Percentiles rank a stretch among this genome's conserved stretches.
Evolutionary conservation across 2,888 invertebrate species (phyloP).

Genomic region (Operophtera brumata): DNA sequence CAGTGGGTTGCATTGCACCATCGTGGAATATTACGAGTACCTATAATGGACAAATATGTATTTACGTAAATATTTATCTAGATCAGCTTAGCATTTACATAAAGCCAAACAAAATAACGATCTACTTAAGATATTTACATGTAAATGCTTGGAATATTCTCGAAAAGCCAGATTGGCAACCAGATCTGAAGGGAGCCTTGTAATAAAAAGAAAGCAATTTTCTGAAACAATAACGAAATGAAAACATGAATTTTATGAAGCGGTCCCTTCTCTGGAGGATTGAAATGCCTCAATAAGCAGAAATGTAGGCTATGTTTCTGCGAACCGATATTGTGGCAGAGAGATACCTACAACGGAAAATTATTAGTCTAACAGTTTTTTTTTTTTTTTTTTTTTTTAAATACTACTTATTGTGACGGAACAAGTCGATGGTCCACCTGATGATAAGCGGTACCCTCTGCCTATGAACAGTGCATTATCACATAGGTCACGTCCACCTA

Average conservation of each 20-base stretch:
- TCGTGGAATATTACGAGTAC: too few species aligned
- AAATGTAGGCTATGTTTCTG: conserved; percentile 9
- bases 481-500: too few species aligned
- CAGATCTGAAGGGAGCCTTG: conserved; percentile 15
- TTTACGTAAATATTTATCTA: conserved; percentile 3
- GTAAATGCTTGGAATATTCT: conserved; percentile 13
- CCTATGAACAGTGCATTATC: too few species aligned
- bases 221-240: conserved; percentile 31
- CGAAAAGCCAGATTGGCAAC: conserved; percentile 13
- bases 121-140: conserved; percentile 16
- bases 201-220: conserved; percentile 30
- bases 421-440: too few species aligned
- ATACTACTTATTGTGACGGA: too few species aligned
- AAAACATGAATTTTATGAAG: conserved; percentile 32
- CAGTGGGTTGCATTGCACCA: too few species aligned
- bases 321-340: conserved; percentile 5
- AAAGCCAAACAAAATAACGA: not conserved
- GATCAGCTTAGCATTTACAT: not conserved
- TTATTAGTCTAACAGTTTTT: too few species aligned
- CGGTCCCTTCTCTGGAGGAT: conserved; percentile 18
- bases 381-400: too few species aligned
- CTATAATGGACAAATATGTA: not conserved
- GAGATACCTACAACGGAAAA: too few species aligned
- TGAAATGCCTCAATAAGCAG: conserved; percentile 24
- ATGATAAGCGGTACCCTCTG: too few species aligned